Evolutionary conservation across 2,888 invertebrate species (phyloP).

Genomic region (Plebejus argus): DNA sequence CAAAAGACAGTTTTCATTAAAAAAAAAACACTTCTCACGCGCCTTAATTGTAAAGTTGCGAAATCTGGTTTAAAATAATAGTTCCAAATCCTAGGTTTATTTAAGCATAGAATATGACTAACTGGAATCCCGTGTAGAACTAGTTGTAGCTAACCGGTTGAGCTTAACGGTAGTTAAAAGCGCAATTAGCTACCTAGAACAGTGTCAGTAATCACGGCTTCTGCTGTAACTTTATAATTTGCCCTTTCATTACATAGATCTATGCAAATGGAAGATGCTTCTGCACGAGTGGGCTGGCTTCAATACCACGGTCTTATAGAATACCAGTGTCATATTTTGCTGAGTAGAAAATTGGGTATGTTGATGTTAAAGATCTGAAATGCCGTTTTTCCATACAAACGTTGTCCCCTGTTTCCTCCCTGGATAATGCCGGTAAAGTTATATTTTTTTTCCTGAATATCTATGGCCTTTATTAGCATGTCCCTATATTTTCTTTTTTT

Average conservation of each 20-base stretch:
- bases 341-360: neutral
- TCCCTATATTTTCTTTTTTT: too few relatives aligned
- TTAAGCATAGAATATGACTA: neutral
- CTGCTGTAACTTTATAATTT: neutral
- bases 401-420: too few relatives aligned
- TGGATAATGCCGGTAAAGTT: too few relatives aligned
- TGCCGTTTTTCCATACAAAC: too few relatives aligned
- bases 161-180: conserved; percentile 5
- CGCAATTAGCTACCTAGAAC: neutral
- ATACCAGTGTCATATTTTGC: neutral
- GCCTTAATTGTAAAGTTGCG: neutral
- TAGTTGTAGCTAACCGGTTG: neutral
- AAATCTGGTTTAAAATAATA: neutral
- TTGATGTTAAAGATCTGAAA: neutral
- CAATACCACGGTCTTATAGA: neutral
- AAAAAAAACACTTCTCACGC: neutral
- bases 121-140: neutral
- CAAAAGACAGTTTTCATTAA: too few relatives aligned
- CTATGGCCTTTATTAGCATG: too few relatives aligned
- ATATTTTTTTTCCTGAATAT: too few relatives aligned
- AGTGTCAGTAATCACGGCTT: neutral
- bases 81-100: neutral
- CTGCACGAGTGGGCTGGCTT: neutral
- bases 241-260: neutral
- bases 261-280: neutral